These are phyloP conservation scores for Stegodyphus mimosarum DNA, from an alignment of 1,140 invertebrate genomes.

Conservation along the genomic window DNA sequence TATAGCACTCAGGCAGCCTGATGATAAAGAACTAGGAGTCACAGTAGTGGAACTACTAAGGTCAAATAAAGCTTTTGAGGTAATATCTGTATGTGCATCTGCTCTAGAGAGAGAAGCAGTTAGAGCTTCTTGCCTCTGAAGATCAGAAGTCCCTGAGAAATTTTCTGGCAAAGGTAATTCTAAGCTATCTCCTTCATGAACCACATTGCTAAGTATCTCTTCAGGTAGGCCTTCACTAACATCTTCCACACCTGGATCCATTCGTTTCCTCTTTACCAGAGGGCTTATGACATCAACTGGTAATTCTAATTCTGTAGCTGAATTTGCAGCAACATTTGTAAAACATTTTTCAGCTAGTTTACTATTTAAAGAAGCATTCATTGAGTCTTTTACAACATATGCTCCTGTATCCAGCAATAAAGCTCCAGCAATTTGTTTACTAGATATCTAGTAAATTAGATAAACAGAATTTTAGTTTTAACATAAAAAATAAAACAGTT, in stretches of 20 bases:
- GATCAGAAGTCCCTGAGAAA: slow-evolving; percentile 18
- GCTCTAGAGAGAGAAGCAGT: background rate
- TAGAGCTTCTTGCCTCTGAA: slow-evolving; percentile 20
- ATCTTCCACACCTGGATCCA: slow-evolving; percentile 27
- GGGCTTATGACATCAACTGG: background rate
- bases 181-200: slow-evolving; percentile 14
- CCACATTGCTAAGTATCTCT: slow-evolving; percentile 38
- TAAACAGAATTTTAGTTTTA: no score
- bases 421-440: slow-evolving; percentile 43
- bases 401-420: slow-evolving; percentile 39
- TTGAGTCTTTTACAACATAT: slow-evolving; percentile 26
- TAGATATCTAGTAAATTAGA: slow-evolving; percentile 27
- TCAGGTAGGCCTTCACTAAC: slow-evolving; percentile 27
- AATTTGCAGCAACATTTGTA: no score
- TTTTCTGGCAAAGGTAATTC: slow-evolving; percentile 31
- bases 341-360: background rate
- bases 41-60: slow-evolving; percentile 49
- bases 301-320: background rate
- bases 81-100: slow-evolving; percentile 7
- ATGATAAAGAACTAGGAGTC: slow-evolving; percentile 44
- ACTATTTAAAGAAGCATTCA: background rate
- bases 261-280: slow-evolving; percentile 19
- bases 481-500: no score
- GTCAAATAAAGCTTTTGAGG: slow-evolving; percentile 24
- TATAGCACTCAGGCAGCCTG: slow-evolving; percentile 48